Evolutionary conservation across 2,113 vertebrate species (phyloP), one percentile per base, ranked within the genome.

Genomic region (Thamnophis sirtalis): DNA sequence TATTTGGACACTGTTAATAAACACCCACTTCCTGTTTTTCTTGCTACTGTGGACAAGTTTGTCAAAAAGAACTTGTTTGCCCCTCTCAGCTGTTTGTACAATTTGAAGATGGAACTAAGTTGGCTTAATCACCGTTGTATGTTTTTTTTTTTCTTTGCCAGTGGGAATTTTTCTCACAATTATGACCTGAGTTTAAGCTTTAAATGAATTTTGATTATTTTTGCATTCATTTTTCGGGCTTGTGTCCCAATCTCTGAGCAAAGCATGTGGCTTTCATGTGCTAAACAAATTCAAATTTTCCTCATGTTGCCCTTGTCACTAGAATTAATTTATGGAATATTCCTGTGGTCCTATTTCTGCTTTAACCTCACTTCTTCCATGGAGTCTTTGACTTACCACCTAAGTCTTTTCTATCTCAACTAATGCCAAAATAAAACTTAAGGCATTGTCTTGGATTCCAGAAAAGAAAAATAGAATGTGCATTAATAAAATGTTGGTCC

Each of bases 1-100:
- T 97, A 97, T 98, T 98, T 97, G 97, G 97, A 97, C 97, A 97
- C 96, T 96, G 95, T 96, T 97, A 97, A 97, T 97, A 98, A 98
- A 98, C 97, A 97, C 96, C 95, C 96, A 96, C 96, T 98, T 98
- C 97, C 97, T 98, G 97, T 98, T 97, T 98, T 97, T 96, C 97
- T 97, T 98, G 97, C 97, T 98, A 98, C 97, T 92, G 97, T 97
- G 96, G 96, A 95, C 96, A 96, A 97, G 96, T 97, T 95, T 95
- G 93, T 96, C 95, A 96, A 97, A 97, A 97, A 97, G 97, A 94
- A 93, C 96, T 97, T 86, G 90, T 96, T 97, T 96, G 4, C 95
- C 95, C 93, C 0, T 96, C 94, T 96, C 96, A 94, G 95, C 92
- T 94, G 58, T 93, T 93, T 60, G 93, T 94, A 95, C 92, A 63